Evolutionary conservation across 2,113 vertebrate genomes (phyloP).

Genomic region (Misgurnus mizolepis): DNA sequence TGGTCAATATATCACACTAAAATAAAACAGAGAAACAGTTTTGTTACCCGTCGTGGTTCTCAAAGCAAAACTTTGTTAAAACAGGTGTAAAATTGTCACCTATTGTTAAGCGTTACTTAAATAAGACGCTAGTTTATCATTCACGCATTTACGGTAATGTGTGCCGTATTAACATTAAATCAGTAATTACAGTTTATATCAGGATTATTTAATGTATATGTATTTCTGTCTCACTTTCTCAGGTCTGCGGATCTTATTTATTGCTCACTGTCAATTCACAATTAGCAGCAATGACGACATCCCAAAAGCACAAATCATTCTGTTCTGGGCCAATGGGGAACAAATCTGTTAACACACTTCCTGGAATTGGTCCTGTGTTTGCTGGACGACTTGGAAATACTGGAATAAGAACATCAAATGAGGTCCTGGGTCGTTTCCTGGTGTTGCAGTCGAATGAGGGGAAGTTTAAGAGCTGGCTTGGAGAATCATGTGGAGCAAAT

Average conservation of each 20-base stretch:
- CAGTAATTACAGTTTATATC: no score
- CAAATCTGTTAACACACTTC: background rate
- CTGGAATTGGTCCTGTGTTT: constrained; percentile 9
- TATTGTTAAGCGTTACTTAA: no score
- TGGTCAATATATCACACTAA: no score
- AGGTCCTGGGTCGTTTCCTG: constrained; percentile 6
- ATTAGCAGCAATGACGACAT: background rate
- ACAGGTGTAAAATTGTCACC: no score
- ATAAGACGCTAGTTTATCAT: no score
- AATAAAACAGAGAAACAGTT: no score
- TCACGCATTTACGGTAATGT: no score
- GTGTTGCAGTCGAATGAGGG: background rate
- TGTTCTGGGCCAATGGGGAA: constrained; percentile 4
- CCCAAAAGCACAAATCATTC: background rate
- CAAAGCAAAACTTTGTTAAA: no score
- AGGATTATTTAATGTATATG: no score
- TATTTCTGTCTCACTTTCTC: background rate
- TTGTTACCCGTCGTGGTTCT: no score
- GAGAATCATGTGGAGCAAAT: constrained; percentile 8
- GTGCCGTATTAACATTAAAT: no score
- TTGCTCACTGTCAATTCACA: background rate
- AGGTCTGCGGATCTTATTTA: background rate
- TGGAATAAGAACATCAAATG: background rate
- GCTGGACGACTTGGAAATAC: background rate
- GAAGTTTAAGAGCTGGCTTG: constrained; percentile 26